A percentile compares a stretch with the other conserved stretches of the same genome.
Conservation (phyloP, 2,113 vertebrate genomes). For the Corydoras sp. region DNA sequence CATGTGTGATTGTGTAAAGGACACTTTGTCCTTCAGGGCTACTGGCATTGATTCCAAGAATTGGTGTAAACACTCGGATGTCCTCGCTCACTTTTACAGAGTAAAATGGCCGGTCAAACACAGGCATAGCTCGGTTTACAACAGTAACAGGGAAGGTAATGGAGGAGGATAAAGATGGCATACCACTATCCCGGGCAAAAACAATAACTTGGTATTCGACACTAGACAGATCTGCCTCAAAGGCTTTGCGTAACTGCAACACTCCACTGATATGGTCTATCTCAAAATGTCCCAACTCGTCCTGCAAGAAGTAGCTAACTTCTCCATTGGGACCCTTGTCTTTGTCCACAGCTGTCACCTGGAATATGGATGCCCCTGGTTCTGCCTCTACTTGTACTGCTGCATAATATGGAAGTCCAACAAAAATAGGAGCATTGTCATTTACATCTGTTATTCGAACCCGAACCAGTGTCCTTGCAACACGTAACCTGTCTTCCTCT, state of each 20-base stretch:
- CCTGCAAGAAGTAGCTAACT: slow-evolving; percentile 81
- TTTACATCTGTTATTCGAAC: slow-evolving; percentile 90
- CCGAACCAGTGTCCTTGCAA: slow-evolving; percentile 83
- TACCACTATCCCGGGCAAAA: slow-evolving; percentile 83
- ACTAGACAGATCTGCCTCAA: slow-evolving; percentile 89
- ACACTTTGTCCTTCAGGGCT: slow-evolving; percentile 93
- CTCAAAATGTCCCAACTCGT: slow-evolving; percentile 91
- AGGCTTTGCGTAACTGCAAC: slow-evolving; percentile 79
- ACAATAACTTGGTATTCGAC: slow-evolving; percentile 84
- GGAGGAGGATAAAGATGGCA: slow-evolving; percentile 74
- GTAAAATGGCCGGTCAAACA: slow-evolving; percentile 94
- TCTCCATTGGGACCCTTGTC: slow-evolving; percentile 90
- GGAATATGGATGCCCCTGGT: slow-evolving; percentile 81
- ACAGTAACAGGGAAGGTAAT: slow-evolving; percentile 89
- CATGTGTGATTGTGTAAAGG: slow-evolving; percentile 91
- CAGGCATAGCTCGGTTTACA: slow-evolving; percentile 97
- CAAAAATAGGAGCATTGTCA: slow-evolving; percentile 86
- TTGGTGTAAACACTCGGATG: slow-evolving; percentile 77
- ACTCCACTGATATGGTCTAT: slow-evolving; percentile 79
- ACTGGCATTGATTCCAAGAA: slow-evolving; percentile 89
- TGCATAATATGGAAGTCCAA: slow-evolving; percentile 94
- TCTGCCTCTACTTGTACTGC: slow-evolving; percentile 93
- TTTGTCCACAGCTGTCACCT: slow-evolving; percentile 81
- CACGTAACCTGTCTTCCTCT: slow-evolving; percentile 80
- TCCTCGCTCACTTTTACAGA: slow-evolving; percentile 82